Evolutionary conservation across 92 coral and sea anemone genomes (phyloP), one percentile per base, ranked within the genome.

Genomic region (Actinernus sp.): DNA sequence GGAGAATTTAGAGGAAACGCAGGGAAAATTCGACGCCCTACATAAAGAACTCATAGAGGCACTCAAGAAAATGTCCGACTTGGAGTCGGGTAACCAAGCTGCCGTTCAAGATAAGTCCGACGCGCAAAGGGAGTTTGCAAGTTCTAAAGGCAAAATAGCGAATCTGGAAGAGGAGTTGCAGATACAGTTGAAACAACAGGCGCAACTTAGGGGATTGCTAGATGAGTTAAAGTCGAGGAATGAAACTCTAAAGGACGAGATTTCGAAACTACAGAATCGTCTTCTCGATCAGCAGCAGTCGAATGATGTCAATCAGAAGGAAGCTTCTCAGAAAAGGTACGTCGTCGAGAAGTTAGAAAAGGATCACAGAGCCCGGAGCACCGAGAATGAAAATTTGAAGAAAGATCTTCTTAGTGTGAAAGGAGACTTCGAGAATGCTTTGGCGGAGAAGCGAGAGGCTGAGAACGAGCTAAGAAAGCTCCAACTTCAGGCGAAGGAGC

Each of bases 31-130:
- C 11, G 93, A 87, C 23, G 70, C 54, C 18, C 79, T 83, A 44
- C 92, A 91, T 54, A 74, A 84, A 78, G 98, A 91, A 14, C 87
- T 94, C 17, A 66, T 91, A 71, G 92, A 94, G 9, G 87, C 97
- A 61, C 78, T 68, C 57, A 94, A 91, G 59, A 94, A 73, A 68
- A 80, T 72, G 16, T 88, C 97, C 14, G 91, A 87, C 44, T 85
- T 87, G 39, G 92, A 94, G 44, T 83, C 98, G 2, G 95, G 93
- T 24, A 62, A 86, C 25, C 90, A 85, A 37, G 91, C 85, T 46
- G 65, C 88, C 3, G 38, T 83, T 20, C 97, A 91, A 65, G 74
- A 81, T 38, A 95, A 95, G 69, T 81, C 55, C 6, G 97, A 84
- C 21, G 59, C 78, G 44, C 97, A 87, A 25, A 87, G 97, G 20